Evolutionary conservation across 2,797 vertebrate species (phyloP).

Genomic region (Oryzias sinensis): DNA sequence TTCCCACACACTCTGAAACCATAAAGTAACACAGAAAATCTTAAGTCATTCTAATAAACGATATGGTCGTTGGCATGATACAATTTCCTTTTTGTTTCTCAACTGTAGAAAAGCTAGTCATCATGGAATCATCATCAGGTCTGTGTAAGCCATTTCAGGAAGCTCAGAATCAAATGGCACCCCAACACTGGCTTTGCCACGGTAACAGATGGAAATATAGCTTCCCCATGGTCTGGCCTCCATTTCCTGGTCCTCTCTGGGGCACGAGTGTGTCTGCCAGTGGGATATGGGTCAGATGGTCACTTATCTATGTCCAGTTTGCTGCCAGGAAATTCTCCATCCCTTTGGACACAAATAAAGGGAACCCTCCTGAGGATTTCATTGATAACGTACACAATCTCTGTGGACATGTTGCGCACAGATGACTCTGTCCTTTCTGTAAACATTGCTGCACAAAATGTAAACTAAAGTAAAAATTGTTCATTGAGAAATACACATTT

Average conservation of each 20-base stretch:
- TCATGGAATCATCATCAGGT: slow-evolving; percentile 39
- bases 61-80: background rate
- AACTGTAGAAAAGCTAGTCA: slow-evolving; percentile 10
- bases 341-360: slow-evolving; percentile 48
- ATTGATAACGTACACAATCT: slow-evolving; percentile 39
- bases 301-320: slow-evolving; percentile 62
- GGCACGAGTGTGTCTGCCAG: slow-evolving; percentile 71
- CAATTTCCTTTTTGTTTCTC: background rate
- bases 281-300: slow-evolving; percentile 78
- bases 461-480: no score
- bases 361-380: slow-evolving; percentile 41
- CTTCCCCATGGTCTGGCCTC: slow-evolving; percentile 68
- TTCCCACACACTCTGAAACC: slow-evolving; percentile 58
- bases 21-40: no score
- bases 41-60: no score
- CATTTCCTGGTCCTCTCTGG: slow-evolving; percentile 74
- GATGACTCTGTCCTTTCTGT: background rate
- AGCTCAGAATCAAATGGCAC: slow-evolving; percentile 47
- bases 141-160: slow-evolving; percentile 57
- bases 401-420: background rate
- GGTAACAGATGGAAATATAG: slow-evolving; percentile 75
- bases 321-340: slow-evolving; percentile 64
- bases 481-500: no score
- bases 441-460: no score
- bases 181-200: slow-evolving; percentile 45